These are phyloP conservation scores for Achroia grisella DNA, from an alignment of 1,140 invertebrate species.

Conservation along the genomic window DNA sequence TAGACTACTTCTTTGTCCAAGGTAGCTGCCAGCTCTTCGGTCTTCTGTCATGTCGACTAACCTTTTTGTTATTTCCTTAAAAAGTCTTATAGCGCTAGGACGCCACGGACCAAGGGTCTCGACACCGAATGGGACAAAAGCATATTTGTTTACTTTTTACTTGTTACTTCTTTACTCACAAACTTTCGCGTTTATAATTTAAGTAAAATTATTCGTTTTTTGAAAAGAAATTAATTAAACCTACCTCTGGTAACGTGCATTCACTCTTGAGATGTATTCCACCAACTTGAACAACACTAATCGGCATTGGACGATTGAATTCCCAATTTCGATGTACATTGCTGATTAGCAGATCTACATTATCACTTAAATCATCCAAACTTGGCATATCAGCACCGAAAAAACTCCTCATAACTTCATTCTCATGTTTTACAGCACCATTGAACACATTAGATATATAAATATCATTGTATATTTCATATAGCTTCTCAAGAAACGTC, in stretches of 20 bases:
- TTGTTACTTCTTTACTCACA: too few relatives aligned
- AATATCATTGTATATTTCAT: background rate
- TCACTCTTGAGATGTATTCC: conserved; percentile 53
- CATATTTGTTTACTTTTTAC: too few relatives aligned
- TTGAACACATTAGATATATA: background rate
- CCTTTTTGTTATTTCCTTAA: too few relatives aligned
- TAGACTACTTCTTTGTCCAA: too few relatives aligned
- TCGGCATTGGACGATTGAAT: conserved; percentile 50
- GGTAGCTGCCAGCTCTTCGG: too few relatives aligned
- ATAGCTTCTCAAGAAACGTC: background rate
- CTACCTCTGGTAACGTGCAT: conserved; percentile 29
- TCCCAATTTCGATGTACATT: conserved; percentile 60
- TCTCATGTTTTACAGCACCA: conserved; percentile 23
- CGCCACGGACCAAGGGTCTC: too few relatives aligned
- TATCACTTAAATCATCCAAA: conserved; percentile 52
- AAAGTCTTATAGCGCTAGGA: too few relatives aligned
- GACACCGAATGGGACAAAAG: too few relatives aligned
- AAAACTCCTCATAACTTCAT: conserved; percentile 36
- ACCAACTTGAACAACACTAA: conserved; percentile 60
- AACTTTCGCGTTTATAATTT: too few relatives aligned
- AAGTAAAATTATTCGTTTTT: too few relatives aligned
- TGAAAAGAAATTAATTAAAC: too few relatives aligned
- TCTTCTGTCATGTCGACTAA: too few relatives aligned
- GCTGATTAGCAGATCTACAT: conserved; percentile 67
- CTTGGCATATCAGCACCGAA: conserved; percentile 42